These are phyloP conservation scores for Psittacula cyanocephala DNA, from an alignment of 2,113 vertebrate genomes.

Conservation along the genomic window DNA sequence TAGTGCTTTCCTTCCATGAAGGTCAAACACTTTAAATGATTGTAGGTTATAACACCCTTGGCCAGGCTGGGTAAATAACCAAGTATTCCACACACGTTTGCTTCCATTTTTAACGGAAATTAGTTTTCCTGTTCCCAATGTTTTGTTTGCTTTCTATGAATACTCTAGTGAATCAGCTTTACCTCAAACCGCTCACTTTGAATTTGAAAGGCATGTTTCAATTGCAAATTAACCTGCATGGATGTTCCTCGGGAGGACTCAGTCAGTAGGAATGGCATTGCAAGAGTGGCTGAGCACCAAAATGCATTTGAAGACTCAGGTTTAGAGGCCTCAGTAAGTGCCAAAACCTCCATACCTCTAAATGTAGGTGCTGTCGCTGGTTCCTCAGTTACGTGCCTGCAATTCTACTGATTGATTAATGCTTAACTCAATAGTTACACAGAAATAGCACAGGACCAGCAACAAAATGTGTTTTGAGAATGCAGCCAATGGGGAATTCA, in stretches of 20 bases:
- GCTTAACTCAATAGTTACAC: background rate
- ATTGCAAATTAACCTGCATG: background rate
- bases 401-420: background rate
- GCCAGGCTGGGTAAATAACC: background rate
- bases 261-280: background rate
- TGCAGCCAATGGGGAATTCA: background rate
- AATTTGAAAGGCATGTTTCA: background rate
- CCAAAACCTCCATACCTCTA: background rate
- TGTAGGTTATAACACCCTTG: background rate
- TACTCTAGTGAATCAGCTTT: background rate
- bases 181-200: background rate
- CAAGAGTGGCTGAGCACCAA: background rate
- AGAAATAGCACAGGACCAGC: background rate
- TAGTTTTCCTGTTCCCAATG: background rate
- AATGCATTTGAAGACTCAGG: background rate
- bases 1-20: background rate
- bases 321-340: background rate
- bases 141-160: background rate
- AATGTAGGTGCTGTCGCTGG: background rate
- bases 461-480: accelerated
- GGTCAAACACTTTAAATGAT: background rate
- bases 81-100: background rate
- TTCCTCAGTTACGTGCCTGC: background rate
- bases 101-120: background rate
- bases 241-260: background rate